Percentiles rank a stretch among this genome's conserved stretches.
These are phyloP conservation scores for Otis tarda DNA, from an alignment of 2,113 vertebrate genomes.

Conservation along the genomic window DNA sequence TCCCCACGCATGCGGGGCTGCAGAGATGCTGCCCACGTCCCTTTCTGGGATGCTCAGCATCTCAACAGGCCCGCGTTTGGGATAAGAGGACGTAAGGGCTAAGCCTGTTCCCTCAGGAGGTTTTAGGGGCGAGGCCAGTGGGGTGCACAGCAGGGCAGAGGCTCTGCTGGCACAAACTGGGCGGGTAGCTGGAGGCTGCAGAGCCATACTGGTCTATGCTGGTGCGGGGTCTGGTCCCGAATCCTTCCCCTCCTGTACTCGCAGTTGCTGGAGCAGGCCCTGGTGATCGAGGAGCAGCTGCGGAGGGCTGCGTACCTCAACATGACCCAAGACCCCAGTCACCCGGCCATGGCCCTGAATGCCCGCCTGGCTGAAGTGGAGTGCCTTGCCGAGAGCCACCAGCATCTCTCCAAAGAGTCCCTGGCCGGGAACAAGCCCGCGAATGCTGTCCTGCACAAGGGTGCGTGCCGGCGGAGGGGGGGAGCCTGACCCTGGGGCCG, in stretches of 20 bases:
- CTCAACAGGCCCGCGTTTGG: fast-evolving
- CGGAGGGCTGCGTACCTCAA: constrained; percentile 94
- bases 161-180: background rate
- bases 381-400: constrained; percentile 97
- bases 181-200: fast-evolving
- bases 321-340: constrained; percentile 95
- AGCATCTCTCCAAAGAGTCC: constrained; percentile 98
- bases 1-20: fast-evolving
- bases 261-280: constrained; percentile 94
- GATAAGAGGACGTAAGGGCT: background rate
- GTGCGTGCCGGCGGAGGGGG: constrained; percentile 53
- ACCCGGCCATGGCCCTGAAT: constrained; percentile 95
- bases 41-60: background rate
- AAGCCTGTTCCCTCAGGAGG: background rate
- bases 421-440: constrained; percentile 96
- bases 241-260: background rate
- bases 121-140: background rate
- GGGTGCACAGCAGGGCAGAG: background rate
- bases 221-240: background rate
- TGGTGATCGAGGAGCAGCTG: constrained; percentile 98
- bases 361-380: constrained; percentile 95
- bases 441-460: constrained; percentile 96
- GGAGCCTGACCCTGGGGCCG: background rate
- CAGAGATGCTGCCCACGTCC: background rate
- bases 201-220: fast-evolving